Evolutionary conservation across 2,113 vertebrate species (phyloP).

Genomic region (Phrynocephalus versicolor): DNA sequence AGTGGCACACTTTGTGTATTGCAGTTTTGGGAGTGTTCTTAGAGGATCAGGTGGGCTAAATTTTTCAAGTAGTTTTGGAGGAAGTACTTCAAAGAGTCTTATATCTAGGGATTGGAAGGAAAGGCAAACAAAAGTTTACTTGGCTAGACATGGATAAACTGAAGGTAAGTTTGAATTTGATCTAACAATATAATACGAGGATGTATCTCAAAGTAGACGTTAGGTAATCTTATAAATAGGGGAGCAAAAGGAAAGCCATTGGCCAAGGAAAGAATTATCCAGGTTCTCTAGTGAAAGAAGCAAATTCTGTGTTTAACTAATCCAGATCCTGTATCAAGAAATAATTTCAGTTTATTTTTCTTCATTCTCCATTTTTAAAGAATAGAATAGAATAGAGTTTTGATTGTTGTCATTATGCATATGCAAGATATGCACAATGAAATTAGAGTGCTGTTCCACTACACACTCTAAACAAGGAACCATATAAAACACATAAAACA

Average conservation of each 20-base stretch:
- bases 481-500: no score
- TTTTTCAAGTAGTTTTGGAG: neutral
- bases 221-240: neutral
- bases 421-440: no score
- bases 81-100: neutral
- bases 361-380: neutral
- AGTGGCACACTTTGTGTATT: neutral
- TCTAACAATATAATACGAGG: neutral
- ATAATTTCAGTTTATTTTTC: neutral
- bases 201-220: neutral
- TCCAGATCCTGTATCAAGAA: neutral
- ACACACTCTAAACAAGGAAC: no score
- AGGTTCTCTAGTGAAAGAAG: neutral
- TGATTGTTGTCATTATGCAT: no score
- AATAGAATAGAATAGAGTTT: no score
- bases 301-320: neutral
- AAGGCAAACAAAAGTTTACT: neutral
- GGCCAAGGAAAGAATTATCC: neutral
- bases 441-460: no score
- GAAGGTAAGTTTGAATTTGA: neutral
- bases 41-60: neutral
- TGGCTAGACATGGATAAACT: neutral
- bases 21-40: no score
- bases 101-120: neutral
- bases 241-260: neutral